Base-by-base conservation (phyloP, 1,140 invertebrate genomes). In the Carposina sasakii region DNA sequence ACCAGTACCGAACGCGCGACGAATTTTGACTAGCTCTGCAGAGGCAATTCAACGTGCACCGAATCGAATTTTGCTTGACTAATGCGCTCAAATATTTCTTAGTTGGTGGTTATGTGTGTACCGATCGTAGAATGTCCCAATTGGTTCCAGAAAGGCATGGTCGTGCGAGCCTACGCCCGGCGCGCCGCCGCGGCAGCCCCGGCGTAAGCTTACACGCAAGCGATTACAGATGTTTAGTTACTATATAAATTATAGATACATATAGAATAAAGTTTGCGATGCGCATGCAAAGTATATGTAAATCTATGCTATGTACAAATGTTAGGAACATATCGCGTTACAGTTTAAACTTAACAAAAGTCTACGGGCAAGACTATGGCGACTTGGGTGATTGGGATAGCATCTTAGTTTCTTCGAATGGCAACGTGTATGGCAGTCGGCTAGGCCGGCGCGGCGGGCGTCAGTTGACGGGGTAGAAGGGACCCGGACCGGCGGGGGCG, bases 391-490 rank as follows among this genome's bases (percentile, higher is more conserved):
- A 72, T 76, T 67, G 69, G 71, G 74, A 75, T 76, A 72, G 74
- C 74, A 75, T 76, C 74, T 76, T 56, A 33, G 69, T 66, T 67
- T 71, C 72, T 65, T 76, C 65, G 62, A 67, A 76, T 76, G 77
- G 77, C 74, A 75, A 71, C 68, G 71, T 54, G 60, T 40, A 41
- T 33, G 54, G 63, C 33, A 34, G 50, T 31, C 30, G 42, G 41
- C 48, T 34, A 48, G 40, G 42, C 17, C 19, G 57, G 58, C 54
- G 56, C 36, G 58, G 44, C 66, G 61, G 53, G 67, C 69, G 72
- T 86, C 68, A 89, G 70, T 75, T 88, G 84, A 85, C 87, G 59
- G 67, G 84, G 85, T 54, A 86, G 78, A 67, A 87, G 60, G 67
- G 86, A 65, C 41, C 77, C 71, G 46, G 81, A 67, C 62, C 73